phyloP scores from a whole-genome alignment of 2,888 invertebrate genomes.

The Diloba caeruleocephala region DNA sequence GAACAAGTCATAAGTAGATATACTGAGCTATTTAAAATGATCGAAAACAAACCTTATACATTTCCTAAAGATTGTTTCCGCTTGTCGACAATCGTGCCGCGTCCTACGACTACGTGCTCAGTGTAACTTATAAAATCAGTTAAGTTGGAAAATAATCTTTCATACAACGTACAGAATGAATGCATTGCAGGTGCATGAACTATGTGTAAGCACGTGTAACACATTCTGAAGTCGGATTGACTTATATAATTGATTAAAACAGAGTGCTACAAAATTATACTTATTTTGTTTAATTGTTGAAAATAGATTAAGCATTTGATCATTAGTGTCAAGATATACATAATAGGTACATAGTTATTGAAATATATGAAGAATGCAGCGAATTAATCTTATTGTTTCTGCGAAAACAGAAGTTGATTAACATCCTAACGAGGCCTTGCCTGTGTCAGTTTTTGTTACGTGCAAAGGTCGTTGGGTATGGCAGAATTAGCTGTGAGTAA shows the following conservation, averaged over 20 bases:
- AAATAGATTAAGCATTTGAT: constrained; percentile 10
- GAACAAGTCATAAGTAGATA: too few relatives aligned
- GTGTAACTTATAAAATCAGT: constrained; percentile 5
- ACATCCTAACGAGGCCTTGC: constrained; percentile 8
- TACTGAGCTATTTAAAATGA: constrained; percentile 1
- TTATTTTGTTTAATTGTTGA: constrained; percentile 20
- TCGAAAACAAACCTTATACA: neutral
- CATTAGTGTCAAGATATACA: constrained; percentile 3
- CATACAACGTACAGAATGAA: constrained; percentile 3
- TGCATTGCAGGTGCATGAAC: constrained; percentile 10
- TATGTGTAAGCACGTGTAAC: constrained; percentile 1
- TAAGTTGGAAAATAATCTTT: constrained; percentile 9
- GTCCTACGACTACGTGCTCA: neutral
- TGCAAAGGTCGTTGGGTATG: constrained; percentile 9
- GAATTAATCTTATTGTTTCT: constrained; percentile 10
- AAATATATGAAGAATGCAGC: constrained; percentile 21
- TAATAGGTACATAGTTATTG: constrained; percentile 1
- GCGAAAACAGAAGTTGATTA: constrained; percentile 14
- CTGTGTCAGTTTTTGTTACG: constrained; percentile 11
- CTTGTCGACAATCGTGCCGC: neutral
- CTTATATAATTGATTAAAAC: constrained; percentile 19
- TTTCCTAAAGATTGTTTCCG: neutral
- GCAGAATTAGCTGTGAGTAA: constrained; percentile 4
- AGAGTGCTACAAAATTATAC: neutral
- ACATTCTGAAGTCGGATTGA: constrained; percentile 3